phyloP scores from a whole-genome alignment of 2,797 vertebrate species.

The Sparidentex hasta region DNA sequence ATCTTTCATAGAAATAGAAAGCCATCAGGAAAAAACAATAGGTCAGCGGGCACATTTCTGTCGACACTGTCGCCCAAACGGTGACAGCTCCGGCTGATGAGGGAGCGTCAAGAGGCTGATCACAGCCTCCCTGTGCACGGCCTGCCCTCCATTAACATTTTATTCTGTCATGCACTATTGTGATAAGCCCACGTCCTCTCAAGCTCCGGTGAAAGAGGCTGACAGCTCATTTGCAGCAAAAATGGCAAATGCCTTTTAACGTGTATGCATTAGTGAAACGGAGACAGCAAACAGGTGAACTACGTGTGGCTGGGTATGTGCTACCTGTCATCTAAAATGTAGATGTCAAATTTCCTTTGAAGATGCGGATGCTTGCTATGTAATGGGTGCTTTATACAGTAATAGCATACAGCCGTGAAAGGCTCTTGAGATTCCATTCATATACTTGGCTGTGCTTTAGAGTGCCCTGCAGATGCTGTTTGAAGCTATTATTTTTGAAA shows the following conservation, averaged over 20 bases:
- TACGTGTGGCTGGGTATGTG: conserved; percentile 5
- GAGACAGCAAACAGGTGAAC: conserved; percentile 46
- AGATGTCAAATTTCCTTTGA: conserved; percentile 44
- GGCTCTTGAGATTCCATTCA: conserved; percentile 53
- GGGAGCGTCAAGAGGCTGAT: conserved; percentile 34
- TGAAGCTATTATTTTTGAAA: conserved; percentile 56
- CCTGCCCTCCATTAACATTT: conserved; percentile 81
- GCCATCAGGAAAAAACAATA: conserved; percentile 21
- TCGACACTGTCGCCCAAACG: conserved; percentile 17
- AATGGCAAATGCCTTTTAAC: conserved; percentile 66
- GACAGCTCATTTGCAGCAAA: conserved; percentile 66
- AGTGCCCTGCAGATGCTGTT: conserved; percentile 20
- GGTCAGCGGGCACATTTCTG: conserved; percentile 39
- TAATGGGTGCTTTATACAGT: conserved; percentile 28
- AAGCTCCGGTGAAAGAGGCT: conserved; percentile 66
- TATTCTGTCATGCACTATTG: conserved; percentile 67
- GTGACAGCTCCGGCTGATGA: conserved; percentile 58
- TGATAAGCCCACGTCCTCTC: conserved; percentile 72
- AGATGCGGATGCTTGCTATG: not conserved
- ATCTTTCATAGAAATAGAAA: conserved; percentile 23
- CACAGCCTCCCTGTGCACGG: conserved; percentile 50
- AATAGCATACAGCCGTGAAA: conserved; percentile 38
- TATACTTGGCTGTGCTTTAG: conserved; percentile 1
- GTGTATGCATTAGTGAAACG: conserved; percentile 53
- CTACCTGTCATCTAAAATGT: conserved; percentile 37